phyloP scores from a whole-genome alignment of 64 coral and sea anemone genomes.

The Stichodactyla helianthus region DNA sequence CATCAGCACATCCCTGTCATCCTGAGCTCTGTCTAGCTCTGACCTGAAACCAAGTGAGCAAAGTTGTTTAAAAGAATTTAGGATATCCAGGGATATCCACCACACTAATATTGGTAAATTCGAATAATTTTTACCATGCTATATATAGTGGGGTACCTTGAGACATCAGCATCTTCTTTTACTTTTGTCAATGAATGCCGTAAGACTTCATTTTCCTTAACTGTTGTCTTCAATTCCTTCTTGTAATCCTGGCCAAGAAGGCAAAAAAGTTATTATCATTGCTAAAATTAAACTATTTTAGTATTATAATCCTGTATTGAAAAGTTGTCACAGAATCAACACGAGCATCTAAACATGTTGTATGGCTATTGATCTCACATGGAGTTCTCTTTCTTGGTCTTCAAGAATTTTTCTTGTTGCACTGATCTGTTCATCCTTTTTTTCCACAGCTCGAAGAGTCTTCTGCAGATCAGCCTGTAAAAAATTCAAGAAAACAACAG shows the following conservation, averaged over 20 bases:
- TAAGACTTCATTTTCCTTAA: constrained; percentile 91
- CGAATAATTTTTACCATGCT: not conserved
- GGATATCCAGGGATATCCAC: too few species aligned
- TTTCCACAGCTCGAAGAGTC: constrained; percentile 56
- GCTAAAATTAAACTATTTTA: not conserved
- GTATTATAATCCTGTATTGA: not conserved
- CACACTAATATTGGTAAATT: not conserved
- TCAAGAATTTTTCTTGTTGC: constrained; percentile 84
- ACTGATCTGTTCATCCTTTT: constrained; percentile 89
- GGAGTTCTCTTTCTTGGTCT: constrained; percentile 83
- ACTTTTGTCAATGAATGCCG: constrained; percentile 78
- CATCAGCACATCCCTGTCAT: constrained; percentile 44
- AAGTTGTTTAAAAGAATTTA: too few species aligned
- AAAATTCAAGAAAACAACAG: not conserved
- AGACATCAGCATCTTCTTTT: constrained; percentile 77
- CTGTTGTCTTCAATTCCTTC: constrained; percentile 78
- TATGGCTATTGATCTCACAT: constrained; percentile 25
- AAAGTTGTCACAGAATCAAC: not conserved
- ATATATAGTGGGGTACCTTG: constrained; percentile 43
- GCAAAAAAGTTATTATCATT: not conserved
- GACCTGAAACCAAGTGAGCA: not conserved
- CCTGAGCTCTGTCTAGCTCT: constrained; percentile 51
- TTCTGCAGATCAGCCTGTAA: constrained; percentile 43
- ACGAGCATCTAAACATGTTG: not conserved
- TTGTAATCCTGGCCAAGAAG: constrained; percentile 59